Evolutionary conservation across 1,140 invertebrate species (phyloP), one percentile per base, ranked within the genome.

Genomic region (Sinella curviseta): DNA sequence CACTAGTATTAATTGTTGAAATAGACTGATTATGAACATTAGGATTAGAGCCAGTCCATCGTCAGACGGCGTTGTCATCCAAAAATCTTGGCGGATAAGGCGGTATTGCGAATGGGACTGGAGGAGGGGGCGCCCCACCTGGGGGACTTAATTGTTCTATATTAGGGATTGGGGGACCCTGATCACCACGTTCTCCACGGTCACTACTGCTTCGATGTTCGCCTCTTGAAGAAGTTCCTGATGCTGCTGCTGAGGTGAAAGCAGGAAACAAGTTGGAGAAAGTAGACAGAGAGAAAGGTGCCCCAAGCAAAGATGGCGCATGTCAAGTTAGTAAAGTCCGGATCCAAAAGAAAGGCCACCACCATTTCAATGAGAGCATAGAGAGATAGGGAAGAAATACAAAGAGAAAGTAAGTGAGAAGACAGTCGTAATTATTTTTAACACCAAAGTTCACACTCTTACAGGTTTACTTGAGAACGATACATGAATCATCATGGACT

Each of bases 81-180:
- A 83, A 73, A 60, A 79, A 83, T 36, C 78, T 65, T 48, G 78
- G 81, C 20, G 78, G 82, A 77, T 79, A 81, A 76, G 80, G 78
- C 57, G 82, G 82, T 31, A 83, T 83, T 73, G 78, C 78, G 77
- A 83, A 83, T 24, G 82, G 82, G 31, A 83, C 82, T 70, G 80
- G 80, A 20, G 82, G 80, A 35, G 82, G 82, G 28, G 80, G 82
- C 4, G 34, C 74, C 36, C 74, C 74, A 12, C 74, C 74, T 8
- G 74, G 39, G 74, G 74, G 74, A 48, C 35, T 70, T 33, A 70
- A 70, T 70, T 70, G 65, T 70, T 70, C 65, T 12, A 70, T 70
- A 33, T 70, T 70, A 4, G 65, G 65, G 26, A 70, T 70, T 70
- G 74, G 74, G 26, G 74, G 74, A 36, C 39, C 74, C 34, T 75